Conservation (phyloP, 2,888 invertebrate species). For the Alcis repandata region DNA sequence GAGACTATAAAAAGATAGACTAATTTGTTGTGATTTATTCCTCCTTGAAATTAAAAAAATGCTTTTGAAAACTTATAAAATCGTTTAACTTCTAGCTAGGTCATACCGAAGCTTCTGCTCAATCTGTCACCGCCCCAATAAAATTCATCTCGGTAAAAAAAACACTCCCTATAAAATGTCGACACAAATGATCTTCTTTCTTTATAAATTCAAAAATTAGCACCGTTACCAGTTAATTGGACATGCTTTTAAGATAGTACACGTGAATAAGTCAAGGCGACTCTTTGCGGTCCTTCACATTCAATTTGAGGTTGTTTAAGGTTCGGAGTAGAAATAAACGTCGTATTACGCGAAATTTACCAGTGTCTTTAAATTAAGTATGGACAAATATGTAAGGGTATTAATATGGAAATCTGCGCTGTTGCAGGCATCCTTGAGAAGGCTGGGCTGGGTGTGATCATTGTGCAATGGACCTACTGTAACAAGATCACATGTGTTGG, state of each 20-base stretch:
- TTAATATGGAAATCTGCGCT: constrained; percentile 19
- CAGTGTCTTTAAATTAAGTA: constrained; percentile 28
- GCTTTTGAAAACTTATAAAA: too few species aligned
- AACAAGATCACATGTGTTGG: constrained; percentile 52
- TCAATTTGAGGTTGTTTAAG: constrained; percentile 19
- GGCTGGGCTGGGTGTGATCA: constrained; percentile 40
- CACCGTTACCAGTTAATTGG: constrained; percentile 25
- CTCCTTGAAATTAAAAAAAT: too few species aligned
- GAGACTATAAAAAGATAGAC: too few species aligned
- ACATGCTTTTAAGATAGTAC: constrained; percentile 23
- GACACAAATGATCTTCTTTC: constrained; percentile 22
- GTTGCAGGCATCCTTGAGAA: constrained; percentile 54
- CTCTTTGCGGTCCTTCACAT: constrained; percentile 36
- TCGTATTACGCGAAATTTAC: constrained; percentile 23
- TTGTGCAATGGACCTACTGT: constrained; percentile 44
- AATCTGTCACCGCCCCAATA: too few species aligned
- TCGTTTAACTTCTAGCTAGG: too few species aligned
- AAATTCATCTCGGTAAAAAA: too few species aligned
- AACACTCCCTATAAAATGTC: constrained; percentile 6
- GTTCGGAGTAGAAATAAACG: constrained; percentile 18
- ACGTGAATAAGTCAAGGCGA: constrained; percentile 27
- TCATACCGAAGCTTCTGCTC: too few species aligned
- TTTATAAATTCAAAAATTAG: constrained; percentile 31
- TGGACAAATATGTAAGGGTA: constrained; percentile 21
- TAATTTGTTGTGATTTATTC: too few species aligned